Base-by-base conservation (phyloP, 2,888 invertebrate genomes). In the Halocaridina rubra region DNA sequence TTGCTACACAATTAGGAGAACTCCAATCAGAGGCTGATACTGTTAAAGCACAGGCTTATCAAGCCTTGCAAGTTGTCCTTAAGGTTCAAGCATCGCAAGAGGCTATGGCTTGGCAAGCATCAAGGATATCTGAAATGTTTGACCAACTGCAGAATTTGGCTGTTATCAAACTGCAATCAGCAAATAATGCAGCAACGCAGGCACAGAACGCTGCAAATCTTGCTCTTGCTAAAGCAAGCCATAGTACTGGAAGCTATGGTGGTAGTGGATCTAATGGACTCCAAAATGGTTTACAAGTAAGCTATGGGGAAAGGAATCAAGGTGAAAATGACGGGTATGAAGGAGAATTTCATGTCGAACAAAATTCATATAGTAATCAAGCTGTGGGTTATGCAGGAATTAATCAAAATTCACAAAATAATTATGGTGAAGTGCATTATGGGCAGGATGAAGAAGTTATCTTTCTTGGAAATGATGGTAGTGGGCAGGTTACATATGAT, bases 81-180 rank as follows among this genome's bases (percentile, higher is more conserved):
- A 53, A 33, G n/a, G 77, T 81, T 13, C 61, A 61, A 53, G 27
- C 72, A 19, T 53, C 77, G 29, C 85, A 85, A 67, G 71, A 59
- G 13, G 77, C 72, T 33, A 85, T 81, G 80, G 77, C 85, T 19
- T 81, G 81, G 85, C 77, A 85, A 71, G 85, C 85, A 24, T 80
- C 80, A 29, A 80, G 81, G 64, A 76, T 69, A 4, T 80, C 81
- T 13, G 32, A 67, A 46, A 71, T 76, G 39, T 71, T 85, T 32
- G 59, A 81, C 59, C 85, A 81, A 39, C 69, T 72, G 30, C 80
- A 81, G 67, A 24, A 29, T 59, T 13, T 85, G 5, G 69, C 46
- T 0, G 61, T 85, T 7, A 76, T 29, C n/a, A 77, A 85, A 16
- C 72, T 85, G 53, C 76, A 76, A 19, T 81, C 85, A 13, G 81